phyloP scores from a whole-genome alignment of 2,797 vertebrate species.

The Muscicapa striata region DNA sequence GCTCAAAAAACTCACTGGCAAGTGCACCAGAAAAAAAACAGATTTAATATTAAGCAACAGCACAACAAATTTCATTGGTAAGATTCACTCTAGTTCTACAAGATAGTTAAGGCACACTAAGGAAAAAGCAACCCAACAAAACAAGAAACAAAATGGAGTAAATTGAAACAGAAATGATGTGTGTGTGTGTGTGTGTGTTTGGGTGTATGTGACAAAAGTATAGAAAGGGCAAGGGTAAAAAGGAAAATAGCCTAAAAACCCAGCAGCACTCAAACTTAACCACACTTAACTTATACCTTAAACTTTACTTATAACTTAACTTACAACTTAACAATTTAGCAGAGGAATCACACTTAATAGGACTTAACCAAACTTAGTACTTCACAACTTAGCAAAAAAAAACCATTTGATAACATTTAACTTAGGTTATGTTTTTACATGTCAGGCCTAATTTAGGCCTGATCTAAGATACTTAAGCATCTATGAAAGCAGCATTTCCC shows the following conservation, averaged over 20 bases:
- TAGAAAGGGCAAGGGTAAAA: background rate
- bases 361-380: background rate
- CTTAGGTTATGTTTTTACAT: background rate
- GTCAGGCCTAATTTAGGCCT: no score
- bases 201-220: background rate
- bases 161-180: background rate
- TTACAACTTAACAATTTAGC: background rate
- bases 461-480: background rate
- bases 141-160: background rate
- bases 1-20: background rate
- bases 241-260: background rate
- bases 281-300: background rate
- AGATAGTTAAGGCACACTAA: background rate
- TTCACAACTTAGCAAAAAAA: background rate
- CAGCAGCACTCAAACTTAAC: background rate
- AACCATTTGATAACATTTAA: background rate
- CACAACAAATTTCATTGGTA: background rate
- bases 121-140: background rate
- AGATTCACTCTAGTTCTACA: background rate
- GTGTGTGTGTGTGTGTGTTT: no score
- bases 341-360: no score
- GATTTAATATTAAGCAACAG: background rate
- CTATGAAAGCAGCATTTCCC: background rate
- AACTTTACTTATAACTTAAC: background rate
- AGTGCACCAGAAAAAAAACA: background rate